Evolutionary conservation across 2,113 vertebrate species (phyloP).

Genomic region (Bufo bufo): DNA sequence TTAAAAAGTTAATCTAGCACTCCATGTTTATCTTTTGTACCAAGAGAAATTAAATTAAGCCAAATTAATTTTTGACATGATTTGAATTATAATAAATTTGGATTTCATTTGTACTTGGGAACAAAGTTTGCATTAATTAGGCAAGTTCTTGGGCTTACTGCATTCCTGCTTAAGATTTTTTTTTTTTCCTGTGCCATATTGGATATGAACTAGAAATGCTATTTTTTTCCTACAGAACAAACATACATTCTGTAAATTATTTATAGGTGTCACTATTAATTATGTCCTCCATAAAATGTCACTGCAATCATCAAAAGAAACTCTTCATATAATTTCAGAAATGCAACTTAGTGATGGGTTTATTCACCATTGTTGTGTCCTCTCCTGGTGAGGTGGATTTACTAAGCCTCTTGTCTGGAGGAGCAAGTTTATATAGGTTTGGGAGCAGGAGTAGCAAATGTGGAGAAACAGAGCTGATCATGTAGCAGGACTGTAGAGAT

Average conservation of each 20-base stretch:
- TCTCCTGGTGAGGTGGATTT: no score
- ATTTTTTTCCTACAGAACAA: background rate
- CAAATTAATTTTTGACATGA: constrained; percentile 45
- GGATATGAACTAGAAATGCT: background rate
- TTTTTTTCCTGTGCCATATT: background rate
- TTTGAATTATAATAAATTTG: constrained; percentile 30
- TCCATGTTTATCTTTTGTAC: constrained; percentile 44
- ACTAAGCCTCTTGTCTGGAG: no score
- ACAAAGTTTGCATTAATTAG: constrained; percentile 36
- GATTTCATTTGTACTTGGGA: constrained; percentile 21
- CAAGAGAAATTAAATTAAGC: constrained; percentile 38
- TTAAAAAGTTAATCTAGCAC: constrained; percentile 31
- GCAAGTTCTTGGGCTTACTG: constrained; percentile 14
- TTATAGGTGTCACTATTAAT: background rate
- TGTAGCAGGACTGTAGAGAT: no score
- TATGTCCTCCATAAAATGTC: background rate
- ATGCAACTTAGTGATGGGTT: background rate
- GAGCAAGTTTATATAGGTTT: no score
- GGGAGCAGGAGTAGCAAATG: no score
- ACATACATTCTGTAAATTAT: background rate
- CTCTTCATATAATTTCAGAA: background rate
- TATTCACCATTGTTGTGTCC: no score
- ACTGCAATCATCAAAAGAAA: background rate
- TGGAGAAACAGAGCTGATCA: no score
- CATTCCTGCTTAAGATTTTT: background rate